These are phyloP conservation scores for Porites divaricata DNA, from an alignment of 92 coral and sea anemone species.

Conservation along the genomic window DNA sequence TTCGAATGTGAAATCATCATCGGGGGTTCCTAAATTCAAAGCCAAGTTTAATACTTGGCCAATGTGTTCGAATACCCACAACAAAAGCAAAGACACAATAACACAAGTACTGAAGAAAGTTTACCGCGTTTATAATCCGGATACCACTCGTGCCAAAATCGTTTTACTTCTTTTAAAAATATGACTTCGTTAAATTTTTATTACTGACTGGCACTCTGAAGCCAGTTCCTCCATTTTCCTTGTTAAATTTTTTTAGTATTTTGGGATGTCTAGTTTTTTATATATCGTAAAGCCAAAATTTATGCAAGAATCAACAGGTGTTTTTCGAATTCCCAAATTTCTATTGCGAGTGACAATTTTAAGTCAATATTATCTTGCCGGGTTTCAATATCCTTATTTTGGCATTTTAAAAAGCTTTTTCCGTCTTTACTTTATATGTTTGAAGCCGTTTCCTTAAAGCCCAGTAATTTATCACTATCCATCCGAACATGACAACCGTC, in stretches of 20 bases:
- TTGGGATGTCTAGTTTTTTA: neutral
- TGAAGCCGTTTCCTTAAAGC: too few relatives aligned
- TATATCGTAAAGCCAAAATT: conserved; percentile 14
- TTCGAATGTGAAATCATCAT: conserved; percentile 26
- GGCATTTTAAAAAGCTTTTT: neutral
- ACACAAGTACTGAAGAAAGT: neutral
- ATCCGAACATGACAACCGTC: too few relatives aligned
- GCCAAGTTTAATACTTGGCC: conserved; percentile 31
- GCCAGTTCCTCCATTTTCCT: neutral
- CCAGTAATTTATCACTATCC: too few relatives aligned
- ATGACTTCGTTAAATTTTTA: neutral
- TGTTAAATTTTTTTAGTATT: neutral
- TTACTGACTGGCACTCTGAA: neutral
- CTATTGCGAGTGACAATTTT: conserved; percentile 6
- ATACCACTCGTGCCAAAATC: neutral
- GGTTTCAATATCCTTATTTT: neutral
- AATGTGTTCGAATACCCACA: conserved; percentile 31
- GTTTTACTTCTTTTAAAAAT: neutral
- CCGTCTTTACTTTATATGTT: neutral
- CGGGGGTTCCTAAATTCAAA: conserved; percentile 18
- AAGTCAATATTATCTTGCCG: neutral
- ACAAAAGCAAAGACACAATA: conserved; percentile 33
- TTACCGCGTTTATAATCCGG: neutral
- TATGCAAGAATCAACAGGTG: conserved; percentile 40
- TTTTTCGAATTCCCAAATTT: conserved; percentile 23